phyloP scores from a whole-genome alignment of 2,797 vertebrate genomes.

The Eptatretus atami region DNA sequence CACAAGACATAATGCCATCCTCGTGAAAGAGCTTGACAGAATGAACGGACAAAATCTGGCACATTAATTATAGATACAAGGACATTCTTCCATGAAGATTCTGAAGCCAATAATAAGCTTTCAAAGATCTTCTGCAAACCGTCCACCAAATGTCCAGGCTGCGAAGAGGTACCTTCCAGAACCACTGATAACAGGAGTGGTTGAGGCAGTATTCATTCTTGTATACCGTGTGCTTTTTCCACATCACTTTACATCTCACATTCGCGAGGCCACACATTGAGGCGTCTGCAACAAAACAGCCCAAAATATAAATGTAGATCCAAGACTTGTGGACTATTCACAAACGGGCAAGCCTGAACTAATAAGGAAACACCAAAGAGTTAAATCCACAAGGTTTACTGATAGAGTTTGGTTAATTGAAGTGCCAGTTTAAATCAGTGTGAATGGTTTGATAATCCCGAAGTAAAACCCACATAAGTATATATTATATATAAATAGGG shows the following conservation, averaged over 20 bases:
- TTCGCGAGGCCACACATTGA: conserved; percentile 90
- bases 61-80: conserved; percentile 9
- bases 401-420: conserved; percentile 3
- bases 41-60: too few species aligned
- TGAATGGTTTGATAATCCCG: too few species aligned
- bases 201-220: conserved; percentile 49
- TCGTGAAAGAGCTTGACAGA: too few species aligned
- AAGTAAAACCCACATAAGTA: too few species aligned
- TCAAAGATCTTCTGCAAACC: conserved; percentile 9
- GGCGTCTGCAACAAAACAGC: conserved; percentile 20
- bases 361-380: too few species aligned
- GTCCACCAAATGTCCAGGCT: not conserved
- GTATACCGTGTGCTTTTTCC: conserved; percentile 71
- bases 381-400: too few species aligned
- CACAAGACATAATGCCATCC: too few species aligned
- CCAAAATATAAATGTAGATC: too few species aligned
- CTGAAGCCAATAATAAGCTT: conserved; percentile 9
- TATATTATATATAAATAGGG: too few species aligned
- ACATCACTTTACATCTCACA: conserved; percentile 79
- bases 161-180: conserved; percentile 53
- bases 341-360: too few species aligned
- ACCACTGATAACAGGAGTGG: conserved; percentile 66
- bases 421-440: conserved; percentile 6
- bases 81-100: conserved; percentile 10
- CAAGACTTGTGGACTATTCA: too few species aligned